Evolutionary conservation across 2,113 vertebrate genomes (phyloP).

Genomic region (Strix aluco): DNA sequence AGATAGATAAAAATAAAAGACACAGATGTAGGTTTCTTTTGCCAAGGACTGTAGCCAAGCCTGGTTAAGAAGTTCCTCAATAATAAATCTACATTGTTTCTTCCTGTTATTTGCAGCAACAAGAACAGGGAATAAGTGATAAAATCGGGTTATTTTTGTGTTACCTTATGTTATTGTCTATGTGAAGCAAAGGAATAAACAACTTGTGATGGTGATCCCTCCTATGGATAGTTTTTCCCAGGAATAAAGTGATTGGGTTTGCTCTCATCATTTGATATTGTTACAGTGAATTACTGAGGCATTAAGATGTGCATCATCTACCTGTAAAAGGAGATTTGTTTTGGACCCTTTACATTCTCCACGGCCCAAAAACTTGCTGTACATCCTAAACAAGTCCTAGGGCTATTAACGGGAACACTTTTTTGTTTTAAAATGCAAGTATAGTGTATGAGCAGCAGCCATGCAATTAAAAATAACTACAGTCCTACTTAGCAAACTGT

Average conservation of each 20-base stretch:
- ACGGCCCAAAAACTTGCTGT: neutral
- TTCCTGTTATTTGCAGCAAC: neutral
- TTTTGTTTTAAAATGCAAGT: neutral
- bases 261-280: neutral
- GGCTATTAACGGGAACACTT: neutral
- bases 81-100: neutral
- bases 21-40: neutral
- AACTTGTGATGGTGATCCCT: neutral
- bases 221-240: neutral
- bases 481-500: neutral
- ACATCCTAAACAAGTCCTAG: neutral
- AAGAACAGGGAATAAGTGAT: neutral
- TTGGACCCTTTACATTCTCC: neutral
- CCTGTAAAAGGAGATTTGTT: neutral
- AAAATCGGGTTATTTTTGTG: neutral
- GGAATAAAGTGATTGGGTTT: neutral
- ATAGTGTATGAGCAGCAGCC: neutral
- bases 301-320: neutral
- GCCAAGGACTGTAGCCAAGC: neutral
- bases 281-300: neutral
- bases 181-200: neutral
- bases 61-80: neutral
- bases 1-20: neutral
- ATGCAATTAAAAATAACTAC: fast-evolving
- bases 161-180: neutral